Conservation (phyloP, 2,888 invertebrate genomes). For the Ceraclea dissimilis region DNA sequence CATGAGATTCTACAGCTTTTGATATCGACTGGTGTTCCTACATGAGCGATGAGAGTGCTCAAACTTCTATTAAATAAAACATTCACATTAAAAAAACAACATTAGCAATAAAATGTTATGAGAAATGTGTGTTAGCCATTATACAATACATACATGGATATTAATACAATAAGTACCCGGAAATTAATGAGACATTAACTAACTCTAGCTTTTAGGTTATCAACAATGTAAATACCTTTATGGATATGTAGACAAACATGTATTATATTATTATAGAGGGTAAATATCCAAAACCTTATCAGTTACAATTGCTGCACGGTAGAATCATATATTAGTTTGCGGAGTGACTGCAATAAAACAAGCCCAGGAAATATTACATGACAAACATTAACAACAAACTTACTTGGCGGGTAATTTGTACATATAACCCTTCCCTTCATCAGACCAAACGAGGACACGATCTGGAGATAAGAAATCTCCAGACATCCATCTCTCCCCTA, state of each 20-base stretch:
- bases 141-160: too few relatives aligned
- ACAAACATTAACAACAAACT: constrained; percentile 33
- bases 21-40: background rate
- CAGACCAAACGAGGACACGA: constrained; percentile 89
- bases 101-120: background rate
- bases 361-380: background rate
- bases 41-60: background rate
- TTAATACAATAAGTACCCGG: background rate
- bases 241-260: too few relatives aligned
- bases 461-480: constrained; percentile 92
- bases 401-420: constrained; percentile 95
- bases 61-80: background rate
- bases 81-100: background rate
- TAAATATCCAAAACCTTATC: too few relatives aligned
- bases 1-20: background rate
- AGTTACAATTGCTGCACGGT: too few relatives aligned
- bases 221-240: too few relatives aligned
- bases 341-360: background rate
- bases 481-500: constrained; percentile 89
- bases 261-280: too few relatives aligned
- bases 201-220: too few relatives aligned
- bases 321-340: background rate
- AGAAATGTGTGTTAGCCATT: background rate
- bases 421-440: constrained; percentile 91
- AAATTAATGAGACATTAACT: background rate